Percentiles rank a stretch among this genome's conserved stretches.
These are phyloP conservation scores for Hartigia nigra DNA, from an alignment of 2,888 invertebrate species.

Conservation along the genomic window DNA sequence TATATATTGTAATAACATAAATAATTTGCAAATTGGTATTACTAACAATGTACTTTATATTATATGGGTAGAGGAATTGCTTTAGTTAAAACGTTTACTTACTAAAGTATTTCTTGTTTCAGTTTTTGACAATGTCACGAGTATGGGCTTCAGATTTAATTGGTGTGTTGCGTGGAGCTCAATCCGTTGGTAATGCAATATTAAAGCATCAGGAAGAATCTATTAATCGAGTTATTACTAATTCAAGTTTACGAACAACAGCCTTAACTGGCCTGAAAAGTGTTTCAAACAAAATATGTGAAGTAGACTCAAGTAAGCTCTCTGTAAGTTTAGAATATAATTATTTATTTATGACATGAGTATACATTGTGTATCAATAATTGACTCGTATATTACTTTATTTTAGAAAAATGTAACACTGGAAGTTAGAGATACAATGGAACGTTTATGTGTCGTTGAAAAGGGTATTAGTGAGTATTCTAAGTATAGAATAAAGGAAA, in stretches of 20 bases:
- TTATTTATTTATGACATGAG: neutral
- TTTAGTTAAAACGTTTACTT: neutral
- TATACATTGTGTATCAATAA: neutral
- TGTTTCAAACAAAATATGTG: constrained; percentile 43
- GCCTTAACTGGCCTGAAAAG: constrained; percentile 50
- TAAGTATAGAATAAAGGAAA: constrained; percentile 51
- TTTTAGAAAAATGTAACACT: constrained; percentile 63
- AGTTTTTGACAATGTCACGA: constrained; percentile 50
- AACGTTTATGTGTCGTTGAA: constrained; percentile 76
- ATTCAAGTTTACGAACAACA: constrained; percentile 75
- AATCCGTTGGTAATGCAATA: constrained; percentile 76
- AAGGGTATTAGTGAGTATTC: constrained; percentile 77
- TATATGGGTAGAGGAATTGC: neutral
- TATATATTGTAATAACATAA: neutral
- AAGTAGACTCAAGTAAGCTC: constrained; percentile 61
- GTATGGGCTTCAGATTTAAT: constrained; percentile 69
- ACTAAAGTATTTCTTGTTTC: neutral
- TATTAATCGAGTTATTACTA: constrained; percentile 73
- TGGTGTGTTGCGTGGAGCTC: constrained; percentile 76
- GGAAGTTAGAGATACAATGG: constrained; percentile 70
- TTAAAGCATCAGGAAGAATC: constrained; percentile 74
- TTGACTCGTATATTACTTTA: constrained; percentile 27
- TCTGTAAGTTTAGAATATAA: constrained; percentile 55
- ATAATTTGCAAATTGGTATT: neutral
- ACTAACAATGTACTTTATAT: neutral